phyloP scores from a whole-genome alignment of 2,113 vertebrate species.

The Myotis davidii region DNA sequence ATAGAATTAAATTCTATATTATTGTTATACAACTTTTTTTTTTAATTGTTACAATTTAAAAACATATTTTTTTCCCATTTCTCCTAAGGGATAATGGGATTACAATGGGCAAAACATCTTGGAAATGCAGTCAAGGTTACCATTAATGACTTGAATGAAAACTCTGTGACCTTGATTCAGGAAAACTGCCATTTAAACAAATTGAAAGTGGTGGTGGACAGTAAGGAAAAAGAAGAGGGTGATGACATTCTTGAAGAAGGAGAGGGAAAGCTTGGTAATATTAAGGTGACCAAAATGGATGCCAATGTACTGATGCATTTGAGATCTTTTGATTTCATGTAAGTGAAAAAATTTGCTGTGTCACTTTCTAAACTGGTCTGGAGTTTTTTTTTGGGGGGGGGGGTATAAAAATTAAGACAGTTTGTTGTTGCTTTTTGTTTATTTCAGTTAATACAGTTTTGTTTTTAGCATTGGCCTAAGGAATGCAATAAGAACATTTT shows the following conservation, averaged over 20 bases:
- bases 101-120: conserved; percentile 98
- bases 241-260: conserved; percentile 79
- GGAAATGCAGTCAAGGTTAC: conserved; percentile 92
- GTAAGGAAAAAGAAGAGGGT: conserved; percentile 79
- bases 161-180: conserved; percentile 93
- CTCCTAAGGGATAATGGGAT: conserved; percentile 95
- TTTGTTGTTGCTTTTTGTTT: background rate
- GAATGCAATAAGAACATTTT: background rate
- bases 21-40: background rate
- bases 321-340: conserved; percentile 98
- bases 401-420: background rate
- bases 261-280: conserved; percentile 83
- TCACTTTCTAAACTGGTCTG: conserved; percentile 6
- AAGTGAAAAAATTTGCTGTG: conserved; percentile 78
- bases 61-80: conserved; percentile 63
- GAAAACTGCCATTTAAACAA: conserved; percentile 97
- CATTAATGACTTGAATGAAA: conserved; percentile 95
- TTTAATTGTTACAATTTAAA: conserved; percentile 44
- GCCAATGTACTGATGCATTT: conserved; percentile 99
- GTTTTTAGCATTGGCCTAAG: conserved; percentile 4
- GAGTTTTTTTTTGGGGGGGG: background rate
- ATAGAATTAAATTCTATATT: conserved; percentile 28
- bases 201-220: conserved; percentile 88
- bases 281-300: conserved; percentile 96
- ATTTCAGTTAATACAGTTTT: background rate